Evolutionary conservation across 2,888 invertebrate genomes (phyloP), one percentile per base, ranked within the genome.

Genomic region (Coelinius sp.): DNA sequence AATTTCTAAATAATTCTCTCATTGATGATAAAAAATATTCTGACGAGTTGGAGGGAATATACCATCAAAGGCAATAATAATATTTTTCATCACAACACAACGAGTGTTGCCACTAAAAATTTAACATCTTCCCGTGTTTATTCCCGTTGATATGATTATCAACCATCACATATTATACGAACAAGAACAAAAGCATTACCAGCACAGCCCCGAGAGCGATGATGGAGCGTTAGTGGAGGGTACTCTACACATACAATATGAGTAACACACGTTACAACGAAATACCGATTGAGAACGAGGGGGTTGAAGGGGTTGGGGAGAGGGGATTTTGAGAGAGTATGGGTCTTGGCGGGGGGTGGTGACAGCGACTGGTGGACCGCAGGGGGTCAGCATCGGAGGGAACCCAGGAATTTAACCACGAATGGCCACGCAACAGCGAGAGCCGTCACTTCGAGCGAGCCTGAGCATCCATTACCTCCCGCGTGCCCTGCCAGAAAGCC

Each of bases 361-460:
- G 85, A 85, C 85, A 85, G 84, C 41, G 81, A 81, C 78, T 82
- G 80, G 84, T 83, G 82, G 85, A 81, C 86, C 88, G 88, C 90
- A 89, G 90, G 90, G 90, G 90, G 89, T 89, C 90, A 84, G 67
- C 84, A 86, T 79, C 85, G 85, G 89, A 88, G 90, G 88, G 90
- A 88, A 91, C 91, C 90, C 90, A 91, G 83, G 85, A 86, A 86
- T 86, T 86, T 84, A 86, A 38, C 82, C 85, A 84, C 85, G 84
- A 85, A 85, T 84, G 84, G 84, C 86, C 85, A 85, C 82, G 85
- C 86, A 85, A 85, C 86, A 85, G 86, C 85, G 81, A 84, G 86
- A 85, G 85, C 85, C 85, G 86, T 86, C 86, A 86, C 85, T 85
- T 86, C 86, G 87, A 85, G 83, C 85, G 82, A 86, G 83, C 83